Conservation (phyloP, 2,113 vertebrate genomes). For the Melanerpes formicivorus region DNA sequence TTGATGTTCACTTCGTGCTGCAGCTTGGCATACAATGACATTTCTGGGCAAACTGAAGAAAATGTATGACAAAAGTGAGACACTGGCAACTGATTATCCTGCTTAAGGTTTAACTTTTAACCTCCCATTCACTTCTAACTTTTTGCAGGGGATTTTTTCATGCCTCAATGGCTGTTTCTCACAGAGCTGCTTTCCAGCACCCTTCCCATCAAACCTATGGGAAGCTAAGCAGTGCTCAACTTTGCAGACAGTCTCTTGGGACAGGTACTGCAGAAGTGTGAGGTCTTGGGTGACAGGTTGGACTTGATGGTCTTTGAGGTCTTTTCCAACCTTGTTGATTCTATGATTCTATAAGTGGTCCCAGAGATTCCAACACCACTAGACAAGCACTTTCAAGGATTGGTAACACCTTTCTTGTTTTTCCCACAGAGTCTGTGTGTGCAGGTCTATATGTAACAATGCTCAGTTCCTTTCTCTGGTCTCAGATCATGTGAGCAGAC, state of each 20-base stretch:
- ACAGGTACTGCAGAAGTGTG: neutral
- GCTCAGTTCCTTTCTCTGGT: neutral
- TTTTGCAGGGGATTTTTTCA: neutral
- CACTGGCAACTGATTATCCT: neutral
- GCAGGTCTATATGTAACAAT: fast-evolving
- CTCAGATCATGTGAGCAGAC: neutral
- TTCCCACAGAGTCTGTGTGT: neutral
- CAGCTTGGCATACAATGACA: neutral
- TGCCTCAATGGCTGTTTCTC: neutral
- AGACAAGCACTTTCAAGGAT: neutral
- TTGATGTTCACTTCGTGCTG: neutral
- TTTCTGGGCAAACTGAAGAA: neutral
- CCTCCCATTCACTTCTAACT: neutral
- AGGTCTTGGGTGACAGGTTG: too few relatives aligned
- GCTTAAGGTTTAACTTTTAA: neutral
- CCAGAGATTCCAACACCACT: neutral
- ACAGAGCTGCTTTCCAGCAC: neutral
- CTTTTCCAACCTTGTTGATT: too few relatives aligned
- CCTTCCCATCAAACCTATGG: neutral
- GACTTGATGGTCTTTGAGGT: too few relatives aligned
- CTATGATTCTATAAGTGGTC: neutral
- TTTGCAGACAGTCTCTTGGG: neutral
- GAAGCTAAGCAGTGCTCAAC: neutral
- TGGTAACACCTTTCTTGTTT: neutral
- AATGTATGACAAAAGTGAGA: neutral